Conservation (phyloP, 2,888 invertebrate genomes). For the Dendrolimus houi region DNA sequence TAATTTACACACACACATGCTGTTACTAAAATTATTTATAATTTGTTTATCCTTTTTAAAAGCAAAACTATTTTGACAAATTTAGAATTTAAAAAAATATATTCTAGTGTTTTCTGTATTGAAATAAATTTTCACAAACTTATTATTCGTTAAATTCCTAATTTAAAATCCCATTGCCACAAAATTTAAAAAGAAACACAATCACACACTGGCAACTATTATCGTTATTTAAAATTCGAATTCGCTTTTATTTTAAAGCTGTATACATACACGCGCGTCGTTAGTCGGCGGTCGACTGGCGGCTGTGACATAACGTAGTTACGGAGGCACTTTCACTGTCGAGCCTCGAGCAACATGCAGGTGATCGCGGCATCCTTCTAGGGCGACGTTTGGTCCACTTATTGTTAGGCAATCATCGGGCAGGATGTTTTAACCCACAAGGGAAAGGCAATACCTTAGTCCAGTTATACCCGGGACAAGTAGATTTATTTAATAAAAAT, state of each 20-base stretch:
- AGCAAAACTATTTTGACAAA: too few species aligned
- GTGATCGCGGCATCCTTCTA: conserved; percentile 36
- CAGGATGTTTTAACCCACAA: neutral
- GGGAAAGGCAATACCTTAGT: neutral
- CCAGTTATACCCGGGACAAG: too few species aligned
- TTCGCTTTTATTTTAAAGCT: conserved; percentile 23
- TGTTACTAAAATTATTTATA: too few species aligned
- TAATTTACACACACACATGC: too few species aligned
- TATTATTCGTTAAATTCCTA: too few species aligned
- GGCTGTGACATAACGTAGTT: conserved; percentile 65
- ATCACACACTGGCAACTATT: conserved; percentile 13
- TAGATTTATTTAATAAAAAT: too few species aligned
- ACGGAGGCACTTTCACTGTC: conserved; percentile 67
- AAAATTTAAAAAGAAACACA: conserved; percentile 3
- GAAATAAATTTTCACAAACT: too few species aligned
- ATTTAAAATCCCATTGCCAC: too few species aligned
- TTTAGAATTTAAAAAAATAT: too few species aligned
- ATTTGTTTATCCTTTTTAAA: too few species aligned
- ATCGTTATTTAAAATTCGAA: conserved; percentile 14
- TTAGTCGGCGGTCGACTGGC: conserved; percentile 56
- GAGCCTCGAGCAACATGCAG: conserved; percentile 24
- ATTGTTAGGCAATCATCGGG: neutral
- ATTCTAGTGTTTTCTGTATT: too few species aligned
- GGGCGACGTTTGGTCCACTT: conserved; percentile 18
- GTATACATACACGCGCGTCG: conserved; percentile 46